These are phyloP conservation scores for Eutrigla gurnardus DNA, from an alignment of 2,797 vertebrate species.

Conservation along the genomic window DNA sequence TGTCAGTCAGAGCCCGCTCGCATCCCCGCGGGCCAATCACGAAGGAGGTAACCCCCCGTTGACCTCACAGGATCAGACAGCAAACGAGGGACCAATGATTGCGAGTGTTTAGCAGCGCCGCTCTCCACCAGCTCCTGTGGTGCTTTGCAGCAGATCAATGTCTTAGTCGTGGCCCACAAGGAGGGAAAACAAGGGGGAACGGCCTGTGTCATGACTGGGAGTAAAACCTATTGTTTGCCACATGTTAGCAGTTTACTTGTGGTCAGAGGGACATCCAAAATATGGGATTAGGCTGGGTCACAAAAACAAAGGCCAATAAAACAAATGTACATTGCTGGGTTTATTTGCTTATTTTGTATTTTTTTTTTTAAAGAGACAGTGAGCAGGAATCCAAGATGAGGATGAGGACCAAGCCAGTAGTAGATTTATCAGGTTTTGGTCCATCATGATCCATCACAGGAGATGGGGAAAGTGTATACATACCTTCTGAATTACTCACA, in stretches of 20 bases:
- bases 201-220: constrained; percentile 24
- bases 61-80: constrained; percentile 74
- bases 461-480: no score
- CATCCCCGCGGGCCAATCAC: constrained; percentile 48
- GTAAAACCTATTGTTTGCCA: constrained; percentile 46
- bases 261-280: constrained; percentile 14
- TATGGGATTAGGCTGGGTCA: not conserved
- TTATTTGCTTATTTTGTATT: not conserved
- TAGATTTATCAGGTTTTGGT: not conserved
- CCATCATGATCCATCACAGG: not conserved
- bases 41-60: constrained; percentile 29
- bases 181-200: constrained; percentile 44
- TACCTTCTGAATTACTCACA: no score
- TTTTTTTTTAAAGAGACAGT: not conserved
- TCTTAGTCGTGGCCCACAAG: constrained; percentile 45
- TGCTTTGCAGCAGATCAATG: constrained; percentile 75
- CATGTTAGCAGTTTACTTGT: constrained; percentile 33
- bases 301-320: not conserved
- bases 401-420: not conserved
- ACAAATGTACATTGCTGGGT: not conserved
- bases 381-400: not conserved
- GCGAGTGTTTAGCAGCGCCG: constrained; percentile 32
- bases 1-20: constrained; percentile 44
- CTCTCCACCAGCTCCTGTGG: constrained; percentile 61
- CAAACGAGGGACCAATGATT: constrained; percentile 58